Evolutionary conservation across 2,113 vertebrate species (phyloP).

Genomic region (Sus scrofa): T2T-Sscrofa CM000813.6:128127001-128127500

Average conservation of each 20-base stretch:
- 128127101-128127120: neutral
- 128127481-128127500: neutral
- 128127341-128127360: neutral
- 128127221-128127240: neutral
- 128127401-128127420: neutral
- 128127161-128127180: neutral
- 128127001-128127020: neutral
- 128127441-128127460: neutral
- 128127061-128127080: neutral
- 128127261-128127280: neutral
- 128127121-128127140: neutral
- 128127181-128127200: no score
- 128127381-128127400: neutral
- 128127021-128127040: neutral
- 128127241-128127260: neutral
- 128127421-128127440: neutral
- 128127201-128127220: neutral
- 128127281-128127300: neutral
- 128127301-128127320: neutral
- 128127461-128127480: fast-evolving
- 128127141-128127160: neutral
- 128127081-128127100: neutral
- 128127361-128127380: neutral
- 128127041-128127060: neutral
- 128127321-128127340: neutral